Percentiles rank a stretch among this genome's conserved stretches.
These are phyloP conservation scores for Operophtera brumata DNA, from an alignment of 2,888 invertebrate genomes.

Conservation along the genomic window DNA sequence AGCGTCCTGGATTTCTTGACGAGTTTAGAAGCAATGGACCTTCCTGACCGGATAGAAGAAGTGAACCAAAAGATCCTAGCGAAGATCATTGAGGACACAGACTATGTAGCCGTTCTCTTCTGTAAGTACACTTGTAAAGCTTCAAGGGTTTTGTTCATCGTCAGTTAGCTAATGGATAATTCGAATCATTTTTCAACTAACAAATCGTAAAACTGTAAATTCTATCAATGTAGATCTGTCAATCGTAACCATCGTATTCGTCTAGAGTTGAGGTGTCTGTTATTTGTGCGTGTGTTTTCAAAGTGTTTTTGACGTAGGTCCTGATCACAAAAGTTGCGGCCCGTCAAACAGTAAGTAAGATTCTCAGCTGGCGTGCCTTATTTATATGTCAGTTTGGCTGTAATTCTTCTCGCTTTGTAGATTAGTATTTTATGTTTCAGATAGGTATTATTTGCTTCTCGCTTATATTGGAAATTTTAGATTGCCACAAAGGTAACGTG, in stretches of 20 bases:
- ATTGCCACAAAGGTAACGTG: constrained; percentile 37
- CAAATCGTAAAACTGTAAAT: constrained; percentile 55
- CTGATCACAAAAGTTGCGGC: constrained; percentile 79
- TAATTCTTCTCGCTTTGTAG: constrained; percentile 69
- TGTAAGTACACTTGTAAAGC: constrained; percentile 85
- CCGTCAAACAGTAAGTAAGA: constrained; percentile 79
- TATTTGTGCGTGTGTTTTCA: constrained; percentile 77
- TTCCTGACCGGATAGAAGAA: constrained; percentile 97
- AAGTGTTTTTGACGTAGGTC: constrained; percentile 80
- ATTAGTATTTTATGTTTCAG: constrained; percentile 51
- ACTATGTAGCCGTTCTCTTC: constrained; percentile 95
- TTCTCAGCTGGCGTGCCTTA: constrained; percentile 65
- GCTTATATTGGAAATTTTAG: constrained; percentile 50
- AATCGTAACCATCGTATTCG: constrained; percentile 53
- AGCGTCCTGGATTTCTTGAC: constrained; percentile 95
- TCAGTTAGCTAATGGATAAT: constrained; percentile 67
- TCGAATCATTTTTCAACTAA: constrained; percentile 69
- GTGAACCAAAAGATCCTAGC: constrained; percentile 94
- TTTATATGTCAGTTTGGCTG: constrained; percentile 67
- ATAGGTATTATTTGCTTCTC: constrained; percentile 53
- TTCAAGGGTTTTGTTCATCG: constrained; percentile 53
- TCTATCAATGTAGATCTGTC: constrained; percentile 59
- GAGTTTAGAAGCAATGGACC: constrained; percentile 96
- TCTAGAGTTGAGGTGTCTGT: constrained; percentile 54
- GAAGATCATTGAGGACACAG: constrained; percentile 94